A percentile compares a stretch with the other conserved stretches of the same genome.
Conservation (phyloP, 1,140 invertebrate species). For the Eriocheir sinensis region DNA sequence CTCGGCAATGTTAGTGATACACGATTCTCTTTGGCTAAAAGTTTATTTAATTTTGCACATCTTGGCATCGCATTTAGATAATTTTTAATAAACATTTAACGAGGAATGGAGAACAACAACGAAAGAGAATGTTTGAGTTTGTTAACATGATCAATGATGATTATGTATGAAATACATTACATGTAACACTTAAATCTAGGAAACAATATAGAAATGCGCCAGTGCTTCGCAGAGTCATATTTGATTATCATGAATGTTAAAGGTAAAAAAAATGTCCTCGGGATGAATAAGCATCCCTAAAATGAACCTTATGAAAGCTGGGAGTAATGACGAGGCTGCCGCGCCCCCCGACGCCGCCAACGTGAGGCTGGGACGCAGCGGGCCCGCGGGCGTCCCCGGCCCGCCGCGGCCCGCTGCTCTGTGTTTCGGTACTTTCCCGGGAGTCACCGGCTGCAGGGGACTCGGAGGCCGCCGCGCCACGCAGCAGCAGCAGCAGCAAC, state of each 20-base stretch:
- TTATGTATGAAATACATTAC: conserved; percentile 67
- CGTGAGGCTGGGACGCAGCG: conserved; percentile 56
- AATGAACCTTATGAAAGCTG: conserved; percentile 48
- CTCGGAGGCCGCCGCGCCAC: neutral
- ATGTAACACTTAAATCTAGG: conserved; percentile 66
- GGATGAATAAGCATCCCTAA: conserved; percentile 54
- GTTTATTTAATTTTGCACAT: conserved; percentile 46
- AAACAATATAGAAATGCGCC: conserved; percentile 63
- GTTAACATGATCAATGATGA: conserved; percentile 63
- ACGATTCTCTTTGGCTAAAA: conserved; percentile 59
- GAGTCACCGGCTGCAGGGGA: neutral
- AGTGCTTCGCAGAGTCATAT: conserved; percentile 65
- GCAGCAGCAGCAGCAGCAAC: neutral
- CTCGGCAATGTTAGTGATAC: conserved; percentile 37
- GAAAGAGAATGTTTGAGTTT: conserved; percentile 55
- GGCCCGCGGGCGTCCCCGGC: neutral
- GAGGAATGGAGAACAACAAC: conserved; percentile 59
- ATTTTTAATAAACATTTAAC: conserved; percentile 61
- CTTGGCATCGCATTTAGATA: conserved; percentile 54
- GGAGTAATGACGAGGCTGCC: neutral
- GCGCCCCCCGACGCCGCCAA: conserved; percentile 55
- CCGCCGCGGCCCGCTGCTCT: conserved; percentile 49
- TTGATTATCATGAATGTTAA: conserved; percentile 69
- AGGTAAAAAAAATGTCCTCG: conserved; percentile 56
- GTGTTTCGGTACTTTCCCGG: conserved; percentile 68